A percentile compares a stretch with the other conserved stretches of the same genome.
Evolutionary conservation across 1,140 invertebrate genomes (phyloP).

Genomic region (Alviniconcha marisindica): DNA sequence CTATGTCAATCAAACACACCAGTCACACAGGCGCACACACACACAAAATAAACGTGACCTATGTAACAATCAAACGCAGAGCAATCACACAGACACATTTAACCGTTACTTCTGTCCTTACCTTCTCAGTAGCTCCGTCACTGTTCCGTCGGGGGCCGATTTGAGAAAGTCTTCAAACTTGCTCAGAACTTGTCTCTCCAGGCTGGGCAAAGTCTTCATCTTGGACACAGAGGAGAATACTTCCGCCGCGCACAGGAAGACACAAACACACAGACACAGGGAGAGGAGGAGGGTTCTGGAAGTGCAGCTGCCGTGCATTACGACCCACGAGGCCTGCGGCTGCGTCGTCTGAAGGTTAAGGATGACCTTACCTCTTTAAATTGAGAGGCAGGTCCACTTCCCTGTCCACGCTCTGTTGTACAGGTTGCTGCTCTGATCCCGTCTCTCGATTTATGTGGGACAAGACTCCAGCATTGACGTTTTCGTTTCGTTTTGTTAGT

Average conservation of each 20-base stretch:
- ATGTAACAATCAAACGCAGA: neutral
- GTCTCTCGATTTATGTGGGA: no score
- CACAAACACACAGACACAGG: neutral
- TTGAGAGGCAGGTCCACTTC: no score
- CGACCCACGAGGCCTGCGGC: no score
- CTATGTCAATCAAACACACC: neutral
- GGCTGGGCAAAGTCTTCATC: conserved; percentile 17
- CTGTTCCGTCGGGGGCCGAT: neutral
- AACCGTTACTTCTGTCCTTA: neutral
- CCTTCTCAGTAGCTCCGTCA: neutral
- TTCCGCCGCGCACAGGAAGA: neutral
- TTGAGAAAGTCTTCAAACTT: conserved; percentile 15
- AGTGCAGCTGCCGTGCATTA: neutral
- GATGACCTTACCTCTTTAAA: no score
- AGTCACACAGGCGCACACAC: neutral
- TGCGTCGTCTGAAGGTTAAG: no score
- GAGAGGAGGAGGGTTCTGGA: neutral
- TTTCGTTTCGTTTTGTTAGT: no score
- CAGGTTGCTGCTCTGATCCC: no score
- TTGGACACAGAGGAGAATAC: conserved; percentile 28
- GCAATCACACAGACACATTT: neutral
- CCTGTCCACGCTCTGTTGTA: no score
- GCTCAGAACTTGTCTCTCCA: conserved; percentile 17
- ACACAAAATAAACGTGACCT: neutral
- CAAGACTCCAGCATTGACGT: no score